A percentile compares a stretch with the other conserved stretches of the same genome.
These are phyloP conservation scores for Sebastes nivosus DNA, from an alignment of 2,797 vertebrate species.

Conservation along the genomic window DNA sequence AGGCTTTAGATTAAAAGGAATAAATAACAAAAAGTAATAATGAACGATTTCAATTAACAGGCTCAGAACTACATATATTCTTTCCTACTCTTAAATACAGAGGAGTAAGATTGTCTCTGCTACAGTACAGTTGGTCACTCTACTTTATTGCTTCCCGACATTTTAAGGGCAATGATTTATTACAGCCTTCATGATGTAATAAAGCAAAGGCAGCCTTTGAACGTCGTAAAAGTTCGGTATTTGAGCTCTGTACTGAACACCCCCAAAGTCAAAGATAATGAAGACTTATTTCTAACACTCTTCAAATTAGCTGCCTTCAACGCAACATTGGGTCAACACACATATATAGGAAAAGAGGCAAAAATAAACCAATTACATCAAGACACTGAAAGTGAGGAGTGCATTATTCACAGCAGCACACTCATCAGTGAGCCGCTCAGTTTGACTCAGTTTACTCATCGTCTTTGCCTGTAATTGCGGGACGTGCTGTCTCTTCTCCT, in stretches of 20 bases:
- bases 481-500: background rate
- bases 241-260: slow-evolving; percentile 1
- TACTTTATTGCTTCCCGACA: slow-evolving; percentile 53
- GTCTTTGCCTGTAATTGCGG: slow-evolving; percentile 7
- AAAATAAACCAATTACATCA: slow-evolving; percentile 16
- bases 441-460: slow-evolving; percentile 14
- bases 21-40: slow-evolving; percentile 5
- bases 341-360: background rate
- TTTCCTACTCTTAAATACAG: background rate
- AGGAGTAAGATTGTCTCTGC: slow-evolving; percentile 12
- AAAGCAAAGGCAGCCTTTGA: background rate
- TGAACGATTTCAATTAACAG: background rate
- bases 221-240: background rate
- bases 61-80: slow-evolving; percentile 14
- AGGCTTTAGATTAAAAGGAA: background rate
- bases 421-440: slow-evolving; percentile 13
- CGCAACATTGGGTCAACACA: background rate
- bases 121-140: slow-evolving; percentile 6
- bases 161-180: slow-evolving; percentile 24
- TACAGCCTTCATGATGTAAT: slow-evolving; percentile 16
- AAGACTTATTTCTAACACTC: background rate
- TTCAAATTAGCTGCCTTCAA: slow-evolving; percentile 31
- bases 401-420: slow-evolving; percentile 20
- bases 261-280: slow-evolving; percentile 7
- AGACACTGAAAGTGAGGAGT: slow-evolving; percentile 6